Conservation (phyloP, 1,140 invertebrate species). For the Ostrea edulis region DNA sequence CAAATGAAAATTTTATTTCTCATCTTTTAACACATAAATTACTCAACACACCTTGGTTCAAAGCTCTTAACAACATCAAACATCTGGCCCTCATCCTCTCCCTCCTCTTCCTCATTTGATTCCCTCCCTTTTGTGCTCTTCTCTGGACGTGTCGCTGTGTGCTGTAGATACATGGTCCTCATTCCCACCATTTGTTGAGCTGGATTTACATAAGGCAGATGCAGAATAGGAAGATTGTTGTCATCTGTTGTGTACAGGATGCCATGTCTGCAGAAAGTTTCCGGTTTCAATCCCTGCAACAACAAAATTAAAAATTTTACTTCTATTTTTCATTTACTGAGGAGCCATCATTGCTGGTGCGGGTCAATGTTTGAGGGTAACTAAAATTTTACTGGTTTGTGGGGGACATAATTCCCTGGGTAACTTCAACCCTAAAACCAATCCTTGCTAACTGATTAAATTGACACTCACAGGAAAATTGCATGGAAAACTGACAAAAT, state of each 20-base stretch:
- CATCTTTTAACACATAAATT: not conserved
- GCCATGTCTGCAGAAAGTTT: not conserved
- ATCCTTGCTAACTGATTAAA: no score
- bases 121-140: not conserved
- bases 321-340: not conserved
- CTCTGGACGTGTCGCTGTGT: not conserved
- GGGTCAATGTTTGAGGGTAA: no score
- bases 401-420: no score
- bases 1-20: not conserved
- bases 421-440: no score
- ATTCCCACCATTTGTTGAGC: not conserved
- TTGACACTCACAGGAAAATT: no score
- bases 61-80: conserved; percentile 25
- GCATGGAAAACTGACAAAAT: no score
- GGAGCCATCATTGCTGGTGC: no score
- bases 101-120: not conserved
- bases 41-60: conserved; percentile 5
- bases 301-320: not conserved
- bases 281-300: conserved; percentile 2
- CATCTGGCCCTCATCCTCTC: conserved; percentile 21
- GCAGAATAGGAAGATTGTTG: conserved; percentile 11
- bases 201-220: not conserved
- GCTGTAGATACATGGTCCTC: conserved; percentile 17
- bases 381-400: no score
- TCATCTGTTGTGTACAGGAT: conserved; percentile 1